Evolutionary conservation across 2,113 vertebrate genomes (phyloP), one percentile per base, ranked within the genome.

Genomic region (Parotia lawesii): DNA sequence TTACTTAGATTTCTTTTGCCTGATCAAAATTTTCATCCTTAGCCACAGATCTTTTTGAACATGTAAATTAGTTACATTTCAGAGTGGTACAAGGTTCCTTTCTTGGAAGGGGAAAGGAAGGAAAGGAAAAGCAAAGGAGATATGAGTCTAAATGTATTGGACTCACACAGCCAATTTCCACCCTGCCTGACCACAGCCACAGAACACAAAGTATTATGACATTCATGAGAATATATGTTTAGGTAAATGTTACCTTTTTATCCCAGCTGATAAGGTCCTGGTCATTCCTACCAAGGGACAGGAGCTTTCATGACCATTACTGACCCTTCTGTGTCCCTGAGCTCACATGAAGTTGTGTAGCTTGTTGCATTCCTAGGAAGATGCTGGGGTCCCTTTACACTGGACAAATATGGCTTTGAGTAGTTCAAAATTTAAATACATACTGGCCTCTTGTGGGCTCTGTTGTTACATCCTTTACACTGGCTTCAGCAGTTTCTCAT

Each of bases 381-480:
- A 78, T 71, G 69, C 9, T 47, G 50, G 38, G 11, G 28, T 76
- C 38, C 81, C 54, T 65, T 83, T 62, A 48, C 45, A 58, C 37
- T 62, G 57, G 74, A 94, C 53, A 95, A 85, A 85, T 27, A 58
- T 0, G 2, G 45, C 48, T 95, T 54, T 61, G 25, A 79, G 42
- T 53, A 78, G 28, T 66, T 72, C 61, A 94, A 21, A 89, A 69
- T 74, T 74, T 87, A 94, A 94, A 92, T 86, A 73, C 35, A 90
- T 69, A 89, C 64, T 91, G 86, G 86, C 84, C 90, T 94, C 94
- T 85, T 90, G 81, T 93, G 94, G 93, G 84, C 88, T 93, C 66
- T 81, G 61, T 33, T 62, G 84, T 93, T 85, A 92, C 53, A 89
- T 83, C 57, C 28, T 67, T 90, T 61, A 61, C 58, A 54, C 20